Conservation (phyloP, 2,113 vertebrate species). For the Megaceryle torquata region DNA sequence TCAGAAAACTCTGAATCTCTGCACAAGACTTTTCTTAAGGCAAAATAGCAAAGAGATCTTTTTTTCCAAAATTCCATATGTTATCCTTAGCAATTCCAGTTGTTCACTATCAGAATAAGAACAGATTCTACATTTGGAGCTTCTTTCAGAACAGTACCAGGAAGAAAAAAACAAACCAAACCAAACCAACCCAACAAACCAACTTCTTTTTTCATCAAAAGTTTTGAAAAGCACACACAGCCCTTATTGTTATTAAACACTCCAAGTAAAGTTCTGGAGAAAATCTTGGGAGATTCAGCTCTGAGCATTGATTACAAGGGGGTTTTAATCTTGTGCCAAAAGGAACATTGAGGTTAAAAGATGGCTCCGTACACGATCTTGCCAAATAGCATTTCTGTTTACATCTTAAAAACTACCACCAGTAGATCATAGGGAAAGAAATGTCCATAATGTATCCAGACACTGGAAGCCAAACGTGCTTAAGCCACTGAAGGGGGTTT, state of each 20-base stretch:
- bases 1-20: neutral
- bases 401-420: constrained; percentile 42
- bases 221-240: neutral
- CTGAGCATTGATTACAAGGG: constrained; percentile 1
- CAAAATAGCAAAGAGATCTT: neutral
- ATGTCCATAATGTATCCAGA: constrained; percentile 51
- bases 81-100: neutral
- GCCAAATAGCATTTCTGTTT: constrained; percentile 60
- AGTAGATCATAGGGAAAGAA: constrained; percentile 42
- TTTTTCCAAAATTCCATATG: neutral
- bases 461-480: constrained; percentile 14
- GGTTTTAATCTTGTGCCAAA: constrained; percentile 54
- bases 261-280: constrained; percentile 7
- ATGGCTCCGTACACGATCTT: constrained; percentile 2
- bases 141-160: neutral
- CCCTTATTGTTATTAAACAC: neutral
- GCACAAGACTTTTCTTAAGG: neutral
- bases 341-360: constrained; percentile 49
- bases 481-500: constrained; percentile 35
- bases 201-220: neutral
- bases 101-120: neutral
- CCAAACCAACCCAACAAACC: neutral
- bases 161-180: neutral
- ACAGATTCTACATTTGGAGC: neutral
- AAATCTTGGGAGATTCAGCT: constrained; percentile 35